Percentiles rank a stretch among this genome's conserved stretches.
Evolutionary conservation across 2,888 invertebrate species (phyloP).

Genomic region (Diaprepes abbreviatus): DNA sequence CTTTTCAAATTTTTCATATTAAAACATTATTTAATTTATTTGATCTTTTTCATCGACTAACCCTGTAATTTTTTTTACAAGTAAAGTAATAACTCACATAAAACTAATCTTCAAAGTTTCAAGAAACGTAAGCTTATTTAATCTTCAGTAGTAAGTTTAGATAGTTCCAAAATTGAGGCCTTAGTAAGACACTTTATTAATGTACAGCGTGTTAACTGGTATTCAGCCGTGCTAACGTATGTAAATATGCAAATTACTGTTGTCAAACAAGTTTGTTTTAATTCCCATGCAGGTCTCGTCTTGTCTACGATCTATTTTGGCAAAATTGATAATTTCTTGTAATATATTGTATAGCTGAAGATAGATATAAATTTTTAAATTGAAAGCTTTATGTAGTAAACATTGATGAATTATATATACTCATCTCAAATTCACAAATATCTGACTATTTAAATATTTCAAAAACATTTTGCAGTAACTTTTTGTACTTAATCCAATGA

Average conservation of each 20-base stretch:
- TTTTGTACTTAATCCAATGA: too few species aligned
- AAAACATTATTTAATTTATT: too few species aligned
- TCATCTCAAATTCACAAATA: too few species aligned
- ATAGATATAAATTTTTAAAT: slow-evolving; percentile 42
- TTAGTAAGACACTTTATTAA: slow-evolving; percentile 44
- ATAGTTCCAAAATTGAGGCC: slow-evolving; percentile 42
- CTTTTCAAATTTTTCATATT: too few species aligned
- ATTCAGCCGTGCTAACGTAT: slow-evolving; percentile 60
- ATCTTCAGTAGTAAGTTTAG: slow-evolving; percentile 35
- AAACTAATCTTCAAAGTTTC: slow-evolving; percentile 30
- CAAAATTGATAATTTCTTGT: slow-evolving; percentile 43
- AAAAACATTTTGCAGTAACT: too few species aligned
- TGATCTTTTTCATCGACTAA: too few species aligned
- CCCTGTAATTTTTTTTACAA: too few species aligned
- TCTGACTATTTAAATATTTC: too few species aligned
- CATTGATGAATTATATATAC: too few species aligned
- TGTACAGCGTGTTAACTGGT: slow-evolving; percentile 56
- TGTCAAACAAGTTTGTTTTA: slow-evolving; percentile 52
- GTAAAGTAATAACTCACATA: slow-evolving; percentile 3
- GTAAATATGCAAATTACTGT: slow-evolving; percentile 61
- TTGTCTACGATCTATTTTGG: slow-evolving; percentile 47
- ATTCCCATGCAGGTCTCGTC: slow-evolving; percentile 50
- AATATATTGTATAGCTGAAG: slow-evolving; percentile 45
- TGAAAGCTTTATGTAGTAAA: slow-evolving; percentile 24
- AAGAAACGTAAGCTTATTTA: slow-evolving; percentile 39